Base-by-base conservation (phyloP, 2,888 invertebrate genomes). In the Conops quadrifasciatus region DNA sequence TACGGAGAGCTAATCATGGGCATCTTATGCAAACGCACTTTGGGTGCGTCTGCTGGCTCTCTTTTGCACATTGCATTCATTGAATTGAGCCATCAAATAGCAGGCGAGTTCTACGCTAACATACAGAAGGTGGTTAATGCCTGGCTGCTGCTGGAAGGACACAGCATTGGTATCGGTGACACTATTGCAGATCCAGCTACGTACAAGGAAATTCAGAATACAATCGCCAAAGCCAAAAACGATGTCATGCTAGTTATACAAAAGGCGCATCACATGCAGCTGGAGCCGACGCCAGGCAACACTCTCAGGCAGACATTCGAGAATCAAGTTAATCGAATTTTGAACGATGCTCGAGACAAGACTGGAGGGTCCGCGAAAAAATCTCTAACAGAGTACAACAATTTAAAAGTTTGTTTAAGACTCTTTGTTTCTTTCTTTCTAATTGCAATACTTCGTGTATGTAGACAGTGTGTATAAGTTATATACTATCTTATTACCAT, bases 321-420 rank as follows among this genome's bases (percentile, higher is more conserved):
- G 87, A 98, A 98, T 89, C 95, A 95, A 88, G 95, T 95, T 75
- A 97, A 97, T 89, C 91, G 97, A 84, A 97, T 98, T 84, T 88
- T 98, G 78, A 98, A 98, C 87, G 97, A 98, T 82, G 98, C 98
- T 89, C 94, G 98, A 90, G 98, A 98, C 88, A 97, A 98, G 87
- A 98, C 98, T 82, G 98, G 98, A 84, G 94, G 96, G 76, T 96
- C 96, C 71, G 98, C 98, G 71, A 98, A 98, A 88, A 96, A 96
- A 87, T 97, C 97, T 47, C 88, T 98, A 64, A 98, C 97, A 76
- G 98, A 98, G 82, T 97, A 96, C 87, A 98, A 98, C 85, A 98
- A 97, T 86, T 90, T 98, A 81, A 98, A 74, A 71, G 74, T 74
- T 58, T 28, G 56, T 21, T 24, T 1, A 58, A 43, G 45, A 11